Evolutionary conservation across 2,797 vertebrate species (phyloP), one percentile per base, ranked within the genome.

Genomic region (Labeo calbasu): DNA sequence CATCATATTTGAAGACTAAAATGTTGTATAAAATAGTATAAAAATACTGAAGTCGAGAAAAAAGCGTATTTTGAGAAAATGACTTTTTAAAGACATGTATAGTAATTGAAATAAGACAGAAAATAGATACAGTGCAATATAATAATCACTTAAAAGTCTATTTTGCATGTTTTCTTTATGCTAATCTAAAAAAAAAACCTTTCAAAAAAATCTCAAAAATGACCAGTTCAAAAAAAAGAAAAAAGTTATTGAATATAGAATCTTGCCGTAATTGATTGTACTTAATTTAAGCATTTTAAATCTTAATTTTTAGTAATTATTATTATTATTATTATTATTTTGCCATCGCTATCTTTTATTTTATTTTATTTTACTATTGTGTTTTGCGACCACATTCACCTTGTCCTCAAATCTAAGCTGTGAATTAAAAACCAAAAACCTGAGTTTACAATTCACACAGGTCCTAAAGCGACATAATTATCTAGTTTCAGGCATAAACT

Each of bases 401-500:
- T 57, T 57, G 55, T 57, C 55, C 55, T 57, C 21, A 57, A 65
- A 59, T 28, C 9, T 28, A 19, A 48, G 59, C 43, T 65, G 77
- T 14, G 59, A 50, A 50, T 50, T 28, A 65, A 78, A 63, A 78
- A 12, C 9, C 2, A 59, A 46, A 28, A 25, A n/a, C 5, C 53
- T 21, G 32, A 19, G 32, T 25, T 53, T 50, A 36, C 13, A 43
- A 4, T 19, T 55, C 15, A 25, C 11, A 2, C 32, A 57, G 15
- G 17, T 73, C 19, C 43, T 65, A 32, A 51, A 51, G 57, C 28
- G 1, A 32, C 53, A 72, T 32, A 40, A 40, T 43, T 0, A 51
- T 50, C 25, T 36, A 63, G 14, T 63, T 78, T 50, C 17, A 77
- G 9, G 46, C 61, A 66, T 79, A 57, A 70, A 77, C 21, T 43